Percentiles rank a stretch among this genome's conserved stretches.
Evolutionary conservation across 1,140 invertebrate species (phyloP).

Genomic region (Heliconius himera): DNA sequence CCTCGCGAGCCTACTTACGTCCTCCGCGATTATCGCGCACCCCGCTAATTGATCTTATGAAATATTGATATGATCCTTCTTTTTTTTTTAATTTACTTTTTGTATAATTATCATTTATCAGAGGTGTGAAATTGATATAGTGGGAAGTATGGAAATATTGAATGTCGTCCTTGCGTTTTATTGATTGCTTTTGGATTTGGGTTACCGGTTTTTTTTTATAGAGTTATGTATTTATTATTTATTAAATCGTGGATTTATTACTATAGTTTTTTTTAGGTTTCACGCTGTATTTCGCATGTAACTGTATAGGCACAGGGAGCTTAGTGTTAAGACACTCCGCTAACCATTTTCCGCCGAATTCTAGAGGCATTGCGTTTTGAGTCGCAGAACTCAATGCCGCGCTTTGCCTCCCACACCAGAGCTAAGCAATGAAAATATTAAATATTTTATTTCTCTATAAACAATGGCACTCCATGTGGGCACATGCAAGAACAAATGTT

Average conservation of each 20-base stretch:
- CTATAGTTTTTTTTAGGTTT: too few species aligned
- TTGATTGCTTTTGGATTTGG: neutral
- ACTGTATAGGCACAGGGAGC: too few species aligned
- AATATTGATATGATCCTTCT: conserved; percentile 17
- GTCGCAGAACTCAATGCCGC: too few species aligned
- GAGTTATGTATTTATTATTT: too few species aligned
- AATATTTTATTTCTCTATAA: conserved; percentile 15
- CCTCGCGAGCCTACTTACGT: conserved; percentile 66
- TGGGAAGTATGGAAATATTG: neutral
- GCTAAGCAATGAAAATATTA: too few species aligned
- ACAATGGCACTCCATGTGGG: conserved; percentile 46
- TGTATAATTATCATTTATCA: conserved; percentile 13
- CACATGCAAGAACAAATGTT: conserved; percentile 61
- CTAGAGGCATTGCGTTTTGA: too few species aligned
- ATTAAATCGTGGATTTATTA: too few species aligned
- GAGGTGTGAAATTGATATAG: conserved; percentile 1
- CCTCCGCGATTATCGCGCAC: conserved; percentile 60
- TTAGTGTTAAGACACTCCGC: too few species aligned
- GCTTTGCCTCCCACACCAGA: too few species aligned
- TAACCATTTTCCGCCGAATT: too few species aligned
- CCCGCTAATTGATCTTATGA: conserved; percentile 51
- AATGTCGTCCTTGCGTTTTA: neutral
- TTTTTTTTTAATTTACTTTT: neutral
- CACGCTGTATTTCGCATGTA: too few species aligned
- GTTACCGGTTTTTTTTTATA: neutral